Base-by-base conservation (phyloP, 2,888 invertebrate species). In the Zonitis immaculata region DNA sequence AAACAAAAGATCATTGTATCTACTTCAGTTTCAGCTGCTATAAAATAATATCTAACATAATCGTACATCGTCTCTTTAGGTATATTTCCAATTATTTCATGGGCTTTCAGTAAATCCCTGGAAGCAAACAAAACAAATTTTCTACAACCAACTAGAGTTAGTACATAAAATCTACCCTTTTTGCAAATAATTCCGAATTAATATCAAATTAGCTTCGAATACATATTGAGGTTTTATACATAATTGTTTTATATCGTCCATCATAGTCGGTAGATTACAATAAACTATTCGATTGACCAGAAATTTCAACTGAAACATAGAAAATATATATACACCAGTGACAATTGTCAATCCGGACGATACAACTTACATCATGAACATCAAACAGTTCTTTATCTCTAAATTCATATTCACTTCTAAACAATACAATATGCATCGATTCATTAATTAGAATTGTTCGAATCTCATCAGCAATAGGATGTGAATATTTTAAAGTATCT, bases 391-490 rank as follows among this genome's bases (percentile, higher is more conserved):
- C 49, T 1, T 50, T 58, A 11, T 71, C 69, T 14, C 71, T 66
- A 26, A 75, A 68, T 39, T 72, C 70, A 54, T 77, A 76, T 20
- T 74, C 73, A 51, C 77, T 76, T 58, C 77, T 79, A 44, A 76
- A 77, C 35, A 79, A 64, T 42, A 80, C 71, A 14, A 77, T 62
- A 60, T 77, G 75, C 43, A 73, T 71, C 0, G 75, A 69, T 53
- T 80, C 76, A 27, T 71, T 67, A 47, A 73, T 73, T 32, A 73
- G 64, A 53, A 76, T 71, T 16, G 67, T 61, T 56, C 64, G 68
- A 42, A 80, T 75, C 54, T 71, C 62, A 16, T 63, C 56, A 6
- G 73, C 72, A 28, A 76, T 58, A 9, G 68, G 68, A 65, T 78
- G 77, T 1, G 62, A 58, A 52, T 67, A 65, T 44, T 66, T 56